Evolutionary conservation across 23 tunicate genomes (phyloP).

Genomic region (Trididemnum nubilum): DNA sequence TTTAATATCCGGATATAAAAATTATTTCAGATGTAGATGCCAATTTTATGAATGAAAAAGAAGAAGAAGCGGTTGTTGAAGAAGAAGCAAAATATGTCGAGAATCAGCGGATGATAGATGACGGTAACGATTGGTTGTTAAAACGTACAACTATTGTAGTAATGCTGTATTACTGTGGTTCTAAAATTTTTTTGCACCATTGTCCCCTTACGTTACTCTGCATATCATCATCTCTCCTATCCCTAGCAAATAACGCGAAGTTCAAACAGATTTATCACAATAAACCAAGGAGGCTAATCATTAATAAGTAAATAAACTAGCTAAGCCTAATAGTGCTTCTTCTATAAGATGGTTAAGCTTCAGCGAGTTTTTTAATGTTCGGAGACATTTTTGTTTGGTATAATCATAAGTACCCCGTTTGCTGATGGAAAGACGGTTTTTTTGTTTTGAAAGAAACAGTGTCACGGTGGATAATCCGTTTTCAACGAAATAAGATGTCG

Average conservation of each 20-base stretch:
- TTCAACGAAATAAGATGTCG: constrained; percentile 48
- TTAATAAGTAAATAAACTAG: constrained; percentile 1
- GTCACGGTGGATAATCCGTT: constrained; percentile 42
- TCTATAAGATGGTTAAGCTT: constrained; percentile 42
- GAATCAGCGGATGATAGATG: too few relatives aligned
- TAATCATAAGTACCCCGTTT: constrained; percentile 37
- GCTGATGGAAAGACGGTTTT: constrained; percentile 49
- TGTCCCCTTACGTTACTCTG: constrained; percentile 16
- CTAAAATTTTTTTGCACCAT: constrained; percentile 6
- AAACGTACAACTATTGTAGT: too few relatives aligned
- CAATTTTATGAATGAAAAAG: too few relatives aligned
- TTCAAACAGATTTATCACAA: too few relatives aligned
- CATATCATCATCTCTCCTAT: constrained; percentile 29
- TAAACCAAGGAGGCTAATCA: too few relatives aligned
- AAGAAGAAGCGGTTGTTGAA: too few relatives aligned
- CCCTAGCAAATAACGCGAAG: constrained; percentile 14
- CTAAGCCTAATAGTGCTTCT: background rate
- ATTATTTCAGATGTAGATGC: too few relatives aligned
- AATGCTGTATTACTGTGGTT: background rate
- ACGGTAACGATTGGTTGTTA: too few relatives aligned
- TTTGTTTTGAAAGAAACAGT: constrained; percentile 46
- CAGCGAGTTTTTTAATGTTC: constrained; percentile 29
- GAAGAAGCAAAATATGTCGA: too few relatives aligned
- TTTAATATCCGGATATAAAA: too few relatives aligned
- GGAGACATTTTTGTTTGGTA: constrained; percentile 43